Evolutionary conservation across 1,140 invertebrate genomes (phyloP), one percentile per base, ranked within the genome.

Genomic region (Cydia fagiglandana): DNA sequence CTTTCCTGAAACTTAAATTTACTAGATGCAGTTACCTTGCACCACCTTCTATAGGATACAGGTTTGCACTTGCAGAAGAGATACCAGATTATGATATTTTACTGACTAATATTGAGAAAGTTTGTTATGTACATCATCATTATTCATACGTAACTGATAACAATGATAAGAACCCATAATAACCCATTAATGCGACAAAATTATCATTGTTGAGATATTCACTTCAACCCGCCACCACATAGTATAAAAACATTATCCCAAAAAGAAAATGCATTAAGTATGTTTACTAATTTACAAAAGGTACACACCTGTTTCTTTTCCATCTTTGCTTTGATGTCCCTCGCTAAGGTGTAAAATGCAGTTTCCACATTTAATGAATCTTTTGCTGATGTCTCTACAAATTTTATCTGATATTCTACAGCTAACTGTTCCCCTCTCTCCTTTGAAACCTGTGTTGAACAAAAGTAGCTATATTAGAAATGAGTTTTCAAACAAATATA

Each of bases 311-410:
- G 94, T 96, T 98, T 98, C 88, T 98, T 98, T 94, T 98, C 98
- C 95, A 97, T 98, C 94, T 98, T 98, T 61, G 96, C 95, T 94
- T 98, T 99, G 87, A 99, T 99, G 79, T 98, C 98, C 94, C 98
- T 97, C 74, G 99, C 98, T 86, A 99, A 93, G 91, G 99, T 98
- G 88, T 97, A 98, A 94, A 99, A 99, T 73, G 98, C 98, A 86
- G 96, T 96, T 87, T 99, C 99, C 77, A 99, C 99, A 93, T 99
- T 99, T 85, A 99, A 97, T 86, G 99, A 98, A 76, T 98, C 97
- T 93, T 99, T 99, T 53, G 99, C 99, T 82, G 98, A 99, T 24
- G 99, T 99, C 94, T 99, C 99, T 96, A 99, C 97, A 94, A 99
- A 99, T 88, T 97, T 96, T 81, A 99, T 99, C 79, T 97, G 96